These are phyloP conservation scores for Scaptomyza tumidula DNA, from an alignment of 2,888 invertebrate genomes.

Conservation along the genomic window DNA sequence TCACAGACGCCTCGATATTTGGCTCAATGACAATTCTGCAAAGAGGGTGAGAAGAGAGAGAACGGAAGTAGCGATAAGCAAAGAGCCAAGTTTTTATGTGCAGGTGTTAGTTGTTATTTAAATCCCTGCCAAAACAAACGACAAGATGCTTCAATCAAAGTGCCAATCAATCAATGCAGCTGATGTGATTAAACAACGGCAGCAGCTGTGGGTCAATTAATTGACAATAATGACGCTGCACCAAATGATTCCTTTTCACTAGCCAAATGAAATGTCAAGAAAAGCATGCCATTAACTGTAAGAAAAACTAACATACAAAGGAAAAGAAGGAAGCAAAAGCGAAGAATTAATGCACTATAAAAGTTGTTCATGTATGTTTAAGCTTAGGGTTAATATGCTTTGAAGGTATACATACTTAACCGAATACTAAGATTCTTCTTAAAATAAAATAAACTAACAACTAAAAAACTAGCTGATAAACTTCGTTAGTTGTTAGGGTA, in stretches of 20 bases:
- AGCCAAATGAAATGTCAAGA: slow-evolving; percentile 37
- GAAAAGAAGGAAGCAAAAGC: neutral
- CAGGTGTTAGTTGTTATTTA: slow-evolving; percentile 31
- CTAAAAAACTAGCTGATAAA: no score
- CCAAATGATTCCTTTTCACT: slow-evolving; percentile 1
- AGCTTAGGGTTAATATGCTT: no score
- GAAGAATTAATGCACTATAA: slow-evolving; percentile 7
- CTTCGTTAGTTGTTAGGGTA: slow-evolving; percentile 23
- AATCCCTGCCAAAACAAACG: slow-evolving; percentile 70
- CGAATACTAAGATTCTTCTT: no score
- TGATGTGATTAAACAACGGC: slow-evolving; percentile 40
- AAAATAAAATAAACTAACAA: no score
- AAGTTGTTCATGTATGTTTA: no score
- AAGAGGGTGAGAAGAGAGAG: slow-evolving; percentile 17
- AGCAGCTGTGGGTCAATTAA: slow-evolving; percentile 40
- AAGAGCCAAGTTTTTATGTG: slow-evolving; percentile 25
- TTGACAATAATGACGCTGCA: slow-evolving; percentile 3
- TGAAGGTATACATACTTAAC: no score
- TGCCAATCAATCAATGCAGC: slow-evolving; percentile 64
- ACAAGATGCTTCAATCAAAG: slow-evolving; percentile 63
- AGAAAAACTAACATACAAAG: slow-evolving; percentile 1
- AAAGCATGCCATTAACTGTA: slow-evolving; percentile 29
- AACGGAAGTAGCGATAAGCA: slow-evolving; percentile 10
- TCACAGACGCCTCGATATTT: slow-evolving; percentile 78
- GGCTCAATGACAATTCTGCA: slow-evolving; percentile 83